Conservation (phyloP, 1,140 invertebrate species). For the Littorina saxatilis region DNA sequence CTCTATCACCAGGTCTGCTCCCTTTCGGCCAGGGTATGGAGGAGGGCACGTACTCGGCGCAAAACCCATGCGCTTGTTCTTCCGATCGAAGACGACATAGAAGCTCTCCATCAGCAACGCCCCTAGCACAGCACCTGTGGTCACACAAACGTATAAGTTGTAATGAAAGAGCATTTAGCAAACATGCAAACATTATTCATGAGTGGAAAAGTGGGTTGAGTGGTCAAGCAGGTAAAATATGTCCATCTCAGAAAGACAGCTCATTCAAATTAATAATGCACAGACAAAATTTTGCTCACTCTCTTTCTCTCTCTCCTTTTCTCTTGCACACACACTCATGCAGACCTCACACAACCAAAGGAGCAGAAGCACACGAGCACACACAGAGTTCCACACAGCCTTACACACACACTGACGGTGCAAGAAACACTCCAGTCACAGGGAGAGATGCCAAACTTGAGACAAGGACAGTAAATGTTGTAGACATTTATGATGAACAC, state of each 20-base stretch:
- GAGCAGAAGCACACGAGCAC: not conserved
- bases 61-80: constrained; percentile 65
- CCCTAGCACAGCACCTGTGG: constrained; percentile 70
- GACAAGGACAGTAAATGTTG: too few species aligned
- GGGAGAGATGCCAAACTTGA: constrained; percentile 35
- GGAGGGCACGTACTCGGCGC: constrained; percentile 63
- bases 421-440: constrained; percentile 6
- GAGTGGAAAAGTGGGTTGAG: too few species aligned
- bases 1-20: not conserved
- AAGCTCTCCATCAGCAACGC: constrained; percentile 73
- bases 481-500: too few species aligned
- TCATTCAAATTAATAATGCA: too few species aligned
- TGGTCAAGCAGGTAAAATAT: too few species aligned
- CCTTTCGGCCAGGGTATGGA: constrained; percentile 32
- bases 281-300: too few species aligned
- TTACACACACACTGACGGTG: too few species aligned
- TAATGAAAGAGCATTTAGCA: too few species aligned
- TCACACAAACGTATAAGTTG: not conserved
- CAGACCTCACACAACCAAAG: not conserved
- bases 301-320: too few species aligned
- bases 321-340: not conserved
- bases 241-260: too few species aligned
- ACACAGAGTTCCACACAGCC: not conserved
- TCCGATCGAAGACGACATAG: constrained; percentile 72
- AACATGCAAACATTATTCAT: too few species aligned